A percentile compares a stretch with the other conserved stretches of the same genome.
These are phyloP conservation scores for Halictus quadricinctus DNA, from an alignment of 2,888 invertebrate species.

Conservation along the genomic window DNA sequence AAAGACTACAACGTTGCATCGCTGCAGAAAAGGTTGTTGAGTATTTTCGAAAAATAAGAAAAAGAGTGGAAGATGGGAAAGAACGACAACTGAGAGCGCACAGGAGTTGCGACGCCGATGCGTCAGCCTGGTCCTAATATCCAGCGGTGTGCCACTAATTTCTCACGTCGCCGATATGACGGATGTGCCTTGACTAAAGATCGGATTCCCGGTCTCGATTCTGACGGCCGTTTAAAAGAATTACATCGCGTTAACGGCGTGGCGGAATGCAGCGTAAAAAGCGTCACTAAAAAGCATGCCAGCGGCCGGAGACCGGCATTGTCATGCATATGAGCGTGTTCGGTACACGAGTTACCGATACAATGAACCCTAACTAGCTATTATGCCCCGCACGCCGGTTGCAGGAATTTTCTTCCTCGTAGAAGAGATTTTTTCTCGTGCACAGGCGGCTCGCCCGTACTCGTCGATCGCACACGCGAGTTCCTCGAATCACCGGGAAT, in stretches of 20 bases:
- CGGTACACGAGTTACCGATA: conserved; percentile 73
- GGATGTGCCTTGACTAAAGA: conserved; percentile 73
- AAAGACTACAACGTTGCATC: too few relatives aligned
- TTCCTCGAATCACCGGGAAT: conserved; percentile 18
- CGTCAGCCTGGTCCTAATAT: conserved; percentile 18
- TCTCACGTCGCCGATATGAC: conserved; percentile 67
- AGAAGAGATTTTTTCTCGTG: conserved; percentile 57
- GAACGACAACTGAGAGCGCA: not conserved
- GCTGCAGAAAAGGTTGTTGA: not conserved
- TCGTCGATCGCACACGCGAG: not conserved
- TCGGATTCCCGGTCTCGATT: conserved; percentile 50
- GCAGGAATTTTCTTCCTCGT: conserved; percentile 59
- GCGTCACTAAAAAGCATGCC: conserved; percentile 75
- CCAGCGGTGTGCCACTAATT: conserved; percentile 25
- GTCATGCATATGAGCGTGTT: conserved; percentile 74
- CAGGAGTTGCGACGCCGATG: not conserved
- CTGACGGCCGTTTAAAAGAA: conserved; percentile 67
- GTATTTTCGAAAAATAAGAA: not conserved
- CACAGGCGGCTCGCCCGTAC: not conserved
- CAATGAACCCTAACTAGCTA: conserved; percentile 80
- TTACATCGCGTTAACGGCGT: conserved; percentile 62
- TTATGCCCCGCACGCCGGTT: conserved; percentile 70
- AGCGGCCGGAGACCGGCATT: conserved; percentile 72
- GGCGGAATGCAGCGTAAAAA: conserved; percentile 70
- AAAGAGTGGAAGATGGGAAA: not conserved